Evolutionary conservation across 1,140 invertebrate species (phyloP).

Genomic region (Dysdera silvatica): DNA sequence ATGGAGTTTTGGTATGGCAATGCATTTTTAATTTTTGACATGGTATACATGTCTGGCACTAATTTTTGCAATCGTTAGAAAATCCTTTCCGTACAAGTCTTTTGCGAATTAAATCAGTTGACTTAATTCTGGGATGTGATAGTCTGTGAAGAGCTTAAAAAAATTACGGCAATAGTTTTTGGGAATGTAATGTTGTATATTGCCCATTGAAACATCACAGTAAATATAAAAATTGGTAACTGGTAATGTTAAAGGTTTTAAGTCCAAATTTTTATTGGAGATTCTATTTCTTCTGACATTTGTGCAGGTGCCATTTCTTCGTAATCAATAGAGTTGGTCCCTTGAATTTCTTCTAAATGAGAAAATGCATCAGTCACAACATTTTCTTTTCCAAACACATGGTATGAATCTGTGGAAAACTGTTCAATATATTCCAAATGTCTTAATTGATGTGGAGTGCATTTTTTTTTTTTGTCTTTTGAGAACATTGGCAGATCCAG

Average conservation of each 20-base stretch:
- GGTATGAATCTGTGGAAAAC: slow-evolving; percentile 40
- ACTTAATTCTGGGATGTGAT: slow-evolving; percentile 1
- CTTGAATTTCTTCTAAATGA: not conserved
- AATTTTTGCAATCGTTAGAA: not conserved
- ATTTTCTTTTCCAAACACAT: slow-evolving; percentile 41
- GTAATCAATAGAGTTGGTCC: not conserved
- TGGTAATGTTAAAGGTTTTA: not conserved
- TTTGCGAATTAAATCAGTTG: not conserved
- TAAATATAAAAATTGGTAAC: not conserved
- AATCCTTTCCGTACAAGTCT: not conserved
- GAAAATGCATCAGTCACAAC: slow-evolving; percentile 18
- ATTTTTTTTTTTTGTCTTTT: too few relatives aligned
- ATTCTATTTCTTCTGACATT: not conserved
- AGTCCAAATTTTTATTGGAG: not conserved
- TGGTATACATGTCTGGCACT: not conserved
- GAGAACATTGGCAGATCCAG: too few relatives aligned
- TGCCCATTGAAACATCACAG: slow-evolving; percentile 4
- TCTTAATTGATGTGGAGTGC: not conserved
- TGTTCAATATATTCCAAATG: slow-evolving; percentile 42
- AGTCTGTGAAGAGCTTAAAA: slow-evolving; percentile 4
- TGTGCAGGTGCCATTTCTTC: not conserved
- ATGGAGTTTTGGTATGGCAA: not conserved
- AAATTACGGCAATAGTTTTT: not conserved
- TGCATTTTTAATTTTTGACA: not conserved
- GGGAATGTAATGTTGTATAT: slow-evolving; percentile 6